Evolutionary conservation across 1,140 invertebrate species (phyloP).

Genomic region (Euglossa dilemma): DNA sequence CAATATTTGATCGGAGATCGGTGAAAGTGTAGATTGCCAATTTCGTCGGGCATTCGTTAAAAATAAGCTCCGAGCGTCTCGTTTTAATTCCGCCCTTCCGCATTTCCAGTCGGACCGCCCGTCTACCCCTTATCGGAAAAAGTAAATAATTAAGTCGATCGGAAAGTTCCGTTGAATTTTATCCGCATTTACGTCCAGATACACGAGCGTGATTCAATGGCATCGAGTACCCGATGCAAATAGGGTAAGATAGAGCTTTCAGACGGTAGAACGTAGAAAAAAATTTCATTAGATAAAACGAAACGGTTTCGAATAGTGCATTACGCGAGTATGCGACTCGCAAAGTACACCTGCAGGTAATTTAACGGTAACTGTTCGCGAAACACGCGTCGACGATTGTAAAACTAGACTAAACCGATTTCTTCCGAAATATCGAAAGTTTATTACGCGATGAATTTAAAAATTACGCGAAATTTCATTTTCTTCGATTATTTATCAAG

Average conservation of each 20-base stretch:
- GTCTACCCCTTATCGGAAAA: no score
- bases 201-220: neutral
- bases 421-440: no score
- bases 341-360: neutral
- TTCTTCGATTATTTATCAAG: no score
- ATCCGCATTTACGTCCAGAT: neutral
- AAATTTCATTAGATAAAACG: neutral
- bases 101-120: neutral
- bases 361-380: no score
- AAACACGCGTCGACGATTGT: no score
- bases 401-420: no score
- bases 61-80: constrained; percentile 46
- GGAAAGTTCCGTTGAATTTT: no score
- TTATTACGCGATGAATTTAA: no score
- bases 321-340: no score
- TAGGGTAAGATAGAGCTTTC: neutral
- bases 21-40: constrained; percentile 44
- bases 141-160: no score
- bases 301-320: neutral
- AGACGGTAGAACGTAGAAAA: neutral
- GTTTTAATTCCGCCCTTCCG: constrained; percentile 49
- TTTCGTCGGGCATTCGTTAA: constrained; percentile 27
- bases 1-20: constrained; percentile 25
- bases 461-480: no score
- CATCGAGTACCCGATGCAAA: neutral